These are phyloP conservation scores for Oegoconia quadripuncta DNA, from an alignment of 2,888 invertebrate species.

Conservation along the genomic window DNA sequence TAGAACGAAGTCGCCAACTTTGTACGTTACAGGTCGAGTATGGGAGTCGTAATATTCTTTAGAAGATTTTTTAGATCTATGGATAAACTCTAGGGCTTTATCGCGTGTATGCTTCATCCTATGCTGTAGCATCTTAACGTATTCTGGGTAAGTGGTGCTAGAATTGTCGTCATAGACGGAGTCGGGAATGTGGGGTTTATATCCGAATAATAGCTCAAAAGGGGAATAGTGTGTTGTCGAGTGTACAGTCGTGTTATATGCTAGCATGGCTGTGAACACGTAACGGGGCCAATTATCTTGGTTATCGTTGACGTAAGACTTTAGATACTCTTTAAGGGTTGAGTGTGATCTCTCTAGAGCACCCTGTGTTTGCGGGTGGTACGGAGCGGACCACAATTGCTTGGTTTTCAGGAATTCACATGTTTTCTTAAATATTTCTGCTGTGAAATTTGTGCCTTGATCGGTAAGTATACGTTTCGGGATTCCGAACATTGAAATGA, in stretches of 20 bases:
- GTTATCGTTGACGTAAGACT: constrained; percentile 26
- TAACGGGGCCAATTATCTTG: constrained; percentile 26
- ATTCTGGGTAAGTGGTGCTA: constrained; percentile 20
- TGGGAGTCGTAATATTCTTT: constrained; percentile 30
- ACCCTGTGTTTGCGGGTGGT: constrained; percentile 22
- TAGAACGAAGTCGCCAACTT: constrained; percentile 20
- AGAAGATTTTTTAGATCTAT: constrained; percentile 26
- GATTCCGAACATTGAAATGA: constrained; percentile 22
- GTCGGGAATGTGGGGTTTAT: constrained; percentile 32
- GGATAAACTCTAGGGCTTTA: constrained; percentile 26
- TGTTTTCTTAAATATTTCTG: too few relatives aligned
- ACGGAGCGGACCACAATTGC: too few relatives aligned
- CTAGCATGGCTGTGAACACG: constrained; percentile 25
- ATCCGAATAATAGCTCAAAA: constrained; percentile 40
- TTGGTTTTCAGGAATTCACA: too few relatives aligned
- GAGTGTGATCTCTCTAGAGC: constrained; percentile 26
- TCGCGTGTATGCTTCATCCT: constrained; percentile 22
- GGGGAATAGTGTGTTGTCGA: constrained; percentile 28
- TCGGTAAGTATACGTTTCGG: constrained; percentile 24
- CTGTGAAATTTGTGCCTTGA: too few relatives aligned
- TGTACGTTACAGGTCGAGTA: too few relatives aligned
- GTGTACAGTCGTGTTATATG: too few relatives aligned
- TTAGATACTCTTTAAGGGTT: constrained; percentile 30
- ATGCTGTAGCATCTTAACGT: constrained; percentile 23
- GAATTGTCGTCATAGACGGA: constrained; percentile 20